Conservation (phyloP, 2,113 vertebrate species). For the Datnioides undecimradiatus region DNA sequence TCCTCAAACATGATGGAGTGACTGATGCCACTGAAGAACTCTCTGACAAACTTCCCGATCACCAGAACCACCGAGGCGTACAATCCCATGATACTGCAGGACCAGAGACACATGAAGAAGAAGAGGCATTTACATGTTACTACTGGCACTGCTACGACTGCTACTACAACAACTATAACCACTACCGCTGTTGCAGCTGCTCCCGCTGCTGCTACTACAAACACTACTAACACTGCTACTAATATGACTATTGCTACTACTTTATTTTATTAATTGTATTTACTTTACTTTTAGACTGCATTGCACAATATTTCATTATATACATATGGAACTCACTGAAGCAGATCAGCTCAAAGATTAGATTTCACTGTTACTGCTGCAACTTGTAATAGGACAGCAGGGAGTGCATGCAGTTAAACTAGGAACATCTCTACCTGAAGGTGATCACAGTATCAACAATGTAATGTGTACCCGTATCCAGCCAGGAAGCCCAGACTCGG, state of each 20-base stretch:
- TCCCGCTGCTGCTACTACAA: not conserved
- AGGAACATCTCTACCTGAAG: too few species aligned
- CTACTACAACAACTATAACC: not conserved
- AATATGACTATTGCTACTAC: not conserved
- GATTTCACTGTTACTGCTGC: too few species aligned
- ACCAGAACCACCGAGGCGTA: conserved; percentile 94
- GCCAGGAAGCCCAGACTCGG: conserved; percentile 95
- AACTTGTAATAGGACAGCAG: too few species aligned
- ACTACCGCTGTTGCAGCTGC: not conserved
- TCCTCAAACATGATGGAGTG: conserved; percentile 98
- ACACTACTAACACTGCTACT: not conserved
- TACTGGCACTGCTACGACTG: not conserved
- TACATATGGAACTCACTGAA: too few species aligned
- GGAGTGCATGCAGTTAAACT: too few species aligned
- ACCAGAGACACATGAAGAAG: not conserved
- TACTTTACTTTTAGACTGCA: too few species aligned
- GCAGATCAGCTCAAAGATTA: too few species aligned
- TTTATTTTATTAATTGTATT: not conserved
- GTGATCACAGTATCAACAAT: not conserved
- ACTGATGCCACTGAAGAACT: conserved; percentile 96
- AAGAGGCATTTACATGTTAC: too few species aligned
- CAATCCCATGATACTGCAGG: conserved; percentile 91
- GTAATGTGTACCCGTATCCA: conserved; percentile 89
- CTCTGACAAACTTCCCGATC: conserved; percentile 90
- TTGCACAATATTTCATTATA: too few species aligned